These are phyloP conservation scores for Orthosia cruda DNA, from an alignment of 2,888 invertebrate genomes.

Conservation along the genomic window DNA sequence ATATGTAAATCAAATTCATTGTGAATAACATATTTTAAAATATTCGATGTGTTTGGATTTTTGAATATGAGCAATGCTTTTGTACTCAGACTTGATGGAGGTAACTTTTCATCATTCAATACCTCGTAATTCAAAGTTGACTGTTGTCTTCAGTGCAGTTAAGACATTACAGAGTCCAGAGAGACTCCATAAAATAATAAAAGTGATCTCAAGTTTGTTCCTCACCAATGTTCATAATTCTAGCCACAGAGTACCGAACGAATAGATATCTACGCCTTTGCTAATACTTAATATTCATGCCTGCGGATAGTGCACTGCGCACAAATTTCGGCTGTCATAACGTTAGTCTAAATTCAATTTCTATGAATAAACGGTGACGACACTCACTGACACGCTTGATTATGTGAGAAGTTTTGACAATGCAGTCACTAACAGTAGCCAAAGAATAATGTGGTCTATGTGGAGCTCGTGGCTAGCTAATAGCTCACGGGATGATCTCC, in stretches of 20 bases:
- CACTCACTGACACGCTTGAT: not conserved
- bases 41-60: slow-evolving; percentile 18
- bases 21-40: slow-evolving; percentile 17
- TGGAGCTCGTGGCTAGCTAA: too few relatives aligned
- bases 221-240: slow-evolving; percentile 26
- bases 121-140: not conserved
- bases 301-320: not conserved
- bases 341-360: not conserved
- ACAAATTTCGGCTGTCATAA: not conserved
- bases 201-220: not conserved
- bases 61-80: slow-evolving; percentile 23
- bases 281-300: too few relatives aligned
- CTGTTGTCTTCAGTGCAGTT: not conserved
- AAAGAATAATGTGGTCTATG: too few relatives aligned
- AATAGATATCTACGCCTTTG: not conserved
- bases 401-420: too few relatives aligned
- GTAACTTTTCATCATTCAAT: not conserved
- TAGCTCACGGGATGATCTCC: too few relatives aligned
- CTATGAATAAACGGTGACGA: not conserved
- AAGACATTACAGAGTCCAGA: not conserved
- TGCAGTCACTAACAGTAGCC: too few relatives aligned
- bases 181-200: slow-evolving; percentile 18
- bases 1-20: slow-evolving; percentile 20
- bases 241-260: not conserved
- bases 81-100: not conserved